phyloP scores from a whole-genome alignment of 2,113 vertebrate species.

The Seriola quinqueradiata region DNA sequence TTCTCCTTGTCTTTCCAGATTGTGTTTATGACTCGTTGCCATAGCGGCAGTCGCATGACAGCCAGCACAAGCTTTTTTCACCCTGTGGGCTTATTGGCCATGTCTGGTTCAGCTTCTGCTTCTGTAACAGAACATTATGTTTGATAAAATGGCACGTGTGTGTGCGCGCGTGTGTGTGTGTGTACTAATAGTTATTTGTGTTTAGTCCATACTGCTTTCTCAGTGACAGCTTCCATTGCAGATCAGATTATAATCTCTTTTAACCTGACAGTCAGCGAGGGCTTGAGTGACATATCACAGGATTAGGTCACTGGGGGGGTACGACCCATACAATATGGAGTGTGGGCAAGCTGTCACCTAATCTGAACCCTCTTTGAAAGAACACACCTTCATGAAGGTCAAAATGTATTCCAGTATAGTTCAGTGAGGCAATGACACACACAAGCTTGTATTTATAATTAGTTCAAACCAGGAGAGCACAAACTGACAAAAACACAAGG shows the following conservation, averaged over 20 bases:
- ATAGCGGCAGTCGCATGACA: conserved; percentile 59
- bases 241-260: conserved; percentile 76
- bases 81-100: conserved; percentile 58
- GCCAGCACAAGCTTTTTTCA: conserved; percentile 29
- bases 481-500: background rate
- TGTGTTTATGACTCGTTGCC: conserved; percentile 65
- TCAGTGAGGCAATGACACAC: conserved; percentile 12
- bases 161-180: conserved; percentile 30
- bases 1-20: conserved; percentile 53
- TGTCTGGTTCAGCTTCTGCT: conserved; percentile 55
- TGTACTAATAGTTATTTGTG: conserved; percentile 32
- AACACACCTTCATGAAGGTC: conserved; percentile 50
- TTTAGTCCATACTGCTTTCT: conserved; percentile 34
- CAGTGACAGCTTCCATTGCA: conserved; percentile 55
- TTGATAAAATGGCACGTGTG: conserved; percentile 37
- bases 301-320: conserved; percentile 59
- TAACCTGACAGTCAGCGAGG: conserved; percentile 62
- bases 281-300: conserved; percentile 72
- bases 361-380: conserved; percentile 34
- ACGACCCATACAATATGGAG: conserved; percentile 35
- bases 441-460: background rate
- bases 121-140: conserved; percentile 53
- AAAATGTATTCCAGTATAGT: conserved; percentile 12
- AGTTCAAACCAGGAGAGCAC: background rate
- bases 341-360: conserved; percentile 34